Percentiles rank a stretch among this genome's conserved stretches.
These are phyloP conservation scores for Folsomia candida DNA, from an alignment of 2,888 invertebrate genomes.

Conservation along the genomic window DNA sequence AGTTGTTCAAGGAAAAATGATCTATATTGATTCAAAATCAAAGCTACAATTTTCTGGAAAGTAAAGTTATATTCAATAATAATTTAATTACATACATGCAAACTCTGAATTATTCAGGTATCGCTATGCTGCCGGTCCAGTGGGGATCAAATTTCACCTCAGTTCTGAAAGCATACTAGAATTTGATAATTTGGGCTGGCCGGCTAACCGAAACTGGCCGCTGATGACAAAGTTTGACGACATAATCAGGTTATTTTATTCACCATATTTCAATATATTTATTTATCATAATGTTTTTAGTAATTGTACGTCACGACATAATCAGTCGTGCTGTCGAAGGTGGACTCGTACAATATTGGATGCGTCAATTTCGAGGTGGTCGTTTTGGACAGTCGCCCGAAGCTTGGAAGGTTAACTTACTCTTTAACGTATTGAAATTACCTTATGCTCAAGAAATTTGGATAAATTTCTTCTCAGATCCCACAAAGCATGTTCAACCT, in stretches of 20 bases:
- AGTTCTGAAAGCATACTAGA: slow-evolving; percentile 25
- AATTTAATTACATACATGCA: not conserved
- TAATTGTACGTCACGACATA: no score
- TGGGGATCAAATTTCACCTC: slow-evolving; percentile 35
- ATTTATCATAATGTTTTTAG: no score
- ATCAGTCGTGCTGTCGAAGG: slow-evolving; percentile 36
- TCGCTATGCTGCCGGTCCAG: slow-evolving; percentile 15
- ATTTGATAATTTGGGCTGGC: slow-evolving; percentile 32
- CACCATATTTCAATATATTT: no score
- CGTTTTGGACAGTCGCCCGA: slow-evolving; percentile 33
- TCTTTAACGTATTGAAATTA: no score
- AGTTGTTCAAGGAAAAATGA: slow-evolving; percentile 27
- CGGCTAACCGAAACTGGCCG: slow-evolving; percentile 37
- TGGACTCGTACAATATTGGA: slow-evolving; percentile 37
- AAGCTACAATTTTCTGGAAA: slow-evolving; percentile 24
- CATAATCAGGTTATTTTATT: no score
- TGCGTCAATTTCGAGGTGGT: slow-evolving; percentile 27
- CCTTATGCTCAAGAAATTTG: no score
- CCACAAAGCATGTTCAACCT: not conserved
- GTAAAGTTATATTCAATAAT: slow-evolving; percentile 15
- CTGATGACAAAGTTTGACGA: slow-evolving; percentile 28
- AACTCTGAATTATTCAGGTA: slow-evolving; percentile 17
- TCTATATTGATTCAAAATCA: slow-evolving; percentile 34
- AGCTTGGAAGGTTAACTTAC: slow-evolving; percentile 25
- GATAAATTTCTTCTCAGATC: not conserved